A percentile compares a stretch with the other conserved stretches of the same genome.
phyloP scores from a whole-genome alignment of 2,888 invertebrate species.

The Cistogaster globosa region DNA sequence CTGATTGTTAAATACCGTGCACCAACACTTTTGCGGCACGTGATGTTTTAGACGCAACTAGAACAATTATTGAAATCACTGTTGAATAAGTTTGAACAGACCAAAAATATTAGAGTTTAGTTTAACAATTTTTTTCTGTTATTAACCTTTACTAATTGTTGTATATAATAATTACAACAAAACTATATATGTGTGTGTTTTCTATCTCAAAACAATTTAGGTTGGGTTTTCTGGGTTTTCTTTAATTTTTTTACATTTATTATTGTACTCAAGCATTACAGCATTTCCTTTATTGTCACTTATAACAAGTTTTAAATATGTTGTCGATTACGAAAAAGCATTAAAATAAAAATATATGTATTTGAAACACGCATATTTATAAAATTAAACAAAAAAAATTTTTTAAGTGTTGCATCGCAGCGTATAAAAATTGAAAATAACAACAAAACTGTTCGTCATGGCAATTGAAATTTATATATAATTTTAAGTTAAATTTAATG shows the following conservation, averaged over 20 bases:
- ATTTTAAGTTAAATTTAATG: too few species aligned
- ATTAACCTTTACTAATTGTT: conserved; percentile 49
- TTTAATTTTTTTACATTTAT: neutral
- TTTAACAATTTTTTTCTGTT: conserved; percentile 38
- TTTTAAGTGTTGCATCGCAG: too few species aligned
- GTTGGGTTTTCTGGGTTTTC: neutral
- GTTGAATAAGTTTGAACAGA: conserved; percentile 29
- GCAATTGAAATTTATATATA: too few species aligned
- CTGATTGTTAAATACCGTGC: conserved; percentile 48
- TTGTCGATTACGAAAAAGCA: too few species aligned
- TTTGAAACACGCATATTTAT: too few species aligned
- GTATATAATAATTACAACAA: neutral
- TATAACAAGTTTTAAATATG: too few species aligned
- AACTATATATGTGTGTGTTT: neutral
- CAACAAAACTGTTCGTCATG: too few species aligned
- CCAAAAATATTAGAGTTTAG: conserved; percentile 38
- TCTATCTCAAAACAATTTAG: neutral
- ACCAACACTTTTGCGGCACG: conserved; percentile 59
- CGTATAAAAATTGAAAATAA: too few species aligned
- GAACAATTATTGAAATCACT: conserved; percentile 33
- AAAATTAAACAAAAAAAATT: too few species aligned
- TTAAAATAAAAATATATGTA: too few species aligned
- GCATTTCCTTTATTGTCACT: too few species aligned
- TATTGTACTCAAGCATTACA: neutral
- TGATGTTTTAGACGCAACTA: conserved; percentile 35